phyloP scores from a whole-genome alignment of 2,888 invertebrate genomes.

The Heliconius cydno region DNA sequence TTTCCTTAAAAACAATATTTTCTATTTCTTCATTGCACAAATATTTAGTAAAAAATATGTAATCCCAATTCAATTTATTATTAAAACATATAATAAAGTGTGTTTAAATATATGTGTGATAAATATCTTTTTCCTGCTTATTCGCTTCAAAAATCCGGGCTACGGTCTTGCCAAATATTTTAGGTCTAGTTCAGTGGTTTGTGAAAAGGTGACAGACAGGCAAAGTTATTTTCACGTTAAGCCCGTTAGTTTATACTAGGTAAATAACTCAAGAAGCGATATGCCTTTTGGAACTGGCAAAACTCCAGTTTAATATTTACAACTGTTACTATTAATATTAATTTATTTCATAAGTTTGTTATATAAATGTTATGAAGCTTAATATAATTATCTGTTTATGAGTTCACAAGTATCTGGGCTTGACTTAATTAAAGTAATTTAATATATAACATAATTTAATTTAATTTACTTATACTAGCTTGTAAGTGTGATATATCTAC shows the following conservation, averaged over 20 bases:
- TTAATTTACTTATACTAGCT: too few relatives aligned
- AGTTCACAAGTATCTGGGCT: not conserved
- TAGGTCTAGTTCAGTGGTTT: constrained; percentile 17
- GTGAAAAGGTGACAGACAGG: constrained; percentile 6
- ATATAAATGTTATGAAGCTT: not conserved
- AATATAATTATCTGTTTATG: not conserved
- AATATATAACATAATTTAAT: too few relatives aligned
- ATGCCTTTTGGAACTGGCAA: not conserved
- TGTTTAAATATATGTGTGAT: too few relatives aligned
- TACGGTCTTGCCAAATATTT: constrained; percentile 9
- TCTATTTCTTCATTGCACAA: too few relatives aligned
- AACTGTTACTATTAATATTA: constrained; percentile 18
- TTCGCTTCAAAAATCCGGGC: too few relatives aligned
- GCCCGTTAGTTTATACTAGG: not conserved
- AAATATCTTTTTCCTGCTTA: too few relatives aligned
- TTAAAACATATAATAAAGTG: too few relatives aligned
- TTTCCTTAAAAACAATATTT: too few relatives aligned
- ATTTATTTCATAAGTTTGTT: constrained; percentile 15
- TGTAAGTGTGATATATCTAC: too few relatives aligned
- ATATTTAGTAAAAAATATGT: too few relatives aligned
- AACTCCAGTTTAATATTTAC: constrained; percentile 25
- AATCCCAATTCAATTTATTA: too few relatives aligned
- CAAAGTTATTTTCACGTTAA: constrained; percentile 15
- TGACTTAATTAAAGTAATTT: not conserved
- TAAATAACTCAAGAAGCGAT: constrained; percentile 15